Percentiles rank a stretch among this genome's conserved stretches.
These are phyloP conservation scores for Halichondria panicea DNA, from an alignment of 37 sponge, comb jelly and placozoan species.

Conservation along the genomic window DNA sequence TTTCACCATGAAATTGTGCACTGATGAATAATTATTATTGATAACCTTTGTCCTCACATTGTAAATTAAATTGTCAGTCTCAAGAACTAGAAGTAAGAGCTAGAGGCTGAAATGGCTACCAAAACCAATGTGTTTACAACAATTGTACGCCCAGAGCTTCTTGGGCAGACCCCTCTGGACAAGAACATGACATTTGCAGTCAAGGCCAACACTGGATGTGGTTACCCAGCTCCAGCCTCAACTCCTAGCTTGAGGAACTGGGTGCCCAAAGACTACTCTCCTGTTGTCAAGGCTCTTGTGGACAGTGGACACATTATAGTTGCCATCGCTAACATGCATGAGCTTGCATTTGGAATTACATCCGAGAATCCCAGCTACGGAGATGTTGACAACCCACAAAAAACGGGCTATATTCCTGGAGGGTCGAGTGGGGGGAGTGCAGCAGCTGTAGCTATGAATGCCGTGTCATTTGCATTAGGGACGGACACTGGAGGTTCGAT, in stretches of 20 bases:
- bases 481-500: slow-evolving; percentile 44
- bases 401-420: slow-evolving; percentile 30
- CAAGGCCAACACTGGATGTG: slow-evolving; percentile 33
- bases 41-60: too few species aligned
- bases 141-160: slow-evolving; percentile 6
- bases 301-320: slow-evolving; percentile 19
- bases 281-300: slow-evolving; percentile 11
- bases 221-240: slow-evolving; percentile 12
- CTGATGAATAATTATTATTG: neutral
- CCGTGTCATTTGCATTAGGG: slow-evolving; percentile 20
- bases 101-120: neutral
- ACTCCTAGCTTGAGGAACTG: slow-evolving; percentile 20
- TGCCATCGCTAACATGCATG: slow-evolving; percentile 33
- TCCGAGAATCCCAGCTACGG: slow-evolving; percentile 16
- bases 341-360: slow-evolving; percentile 30
- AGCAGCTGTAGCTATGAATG: slow-evolving; percentile 25
- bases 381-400: slow-evolving; percentile 25
- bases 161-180: neutral
- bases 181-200: slow-evolving; percentile 18
- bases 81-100: neutral
- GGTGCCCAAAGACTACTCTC: neutral
- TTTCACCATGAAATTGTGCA: too few species aligned
- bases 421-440: slow-evolving; percentile 35
- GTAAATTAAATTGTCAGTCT: too few species aligned
- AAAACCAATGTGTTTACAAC: slow-evolving; percentile 24